Base-by-base conservation (phyloP, 2,797 vertebrate genomes). In the Coluber constrictor region DNA sequence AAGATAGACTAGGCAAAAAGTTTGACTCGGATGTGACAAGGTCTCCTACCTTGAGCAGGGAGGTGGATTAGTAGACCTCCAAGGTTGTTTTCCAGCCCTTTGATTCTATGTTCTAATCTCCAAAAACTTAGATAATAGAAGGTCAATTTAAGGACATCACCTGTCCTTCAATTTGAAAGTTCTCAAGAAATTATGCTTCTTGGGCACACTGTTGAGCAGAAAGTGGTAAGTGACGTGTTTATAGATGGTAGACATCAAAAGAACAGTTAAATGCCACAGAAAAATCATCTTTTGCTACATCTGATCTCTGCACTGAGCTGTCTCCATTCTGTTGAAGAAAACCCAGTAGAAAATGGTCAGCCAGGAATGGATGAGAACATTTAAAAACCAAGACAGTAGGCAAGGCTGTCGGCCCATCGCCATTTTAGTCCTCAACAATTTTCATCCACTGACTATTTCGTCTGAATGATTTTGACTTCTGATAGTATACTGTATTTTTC, bases 211-310 rank as follows among this genome's bases (percentile, higher is more conserved):
- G 90, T 16, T 5, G 93, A 74, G 25, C 11, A 57, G 61, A 57
- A 66, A 70, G 12, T 2, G 90, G 91, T 55, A 4, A 94, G 60
- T 83, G 61, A 54, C 93, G 8, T 1, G 66, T 32, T 74, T 74
- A 37, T 32, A 74, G n/a, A 74, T 37, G 66, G n/a, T 89, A 51
- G n/a, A 90, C 87, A 74, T 29, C 91, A 95, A 95, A 94, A 32
- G 94, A 61, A 0, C 32, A 86, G 5, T 93, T 93, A 90, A 95
- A 94, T 93, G 90, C 90, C 92, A 90, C 51, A 92, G 79, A 93
- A 86, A 95, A 95, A 96, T 95, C 0, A 0, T 47, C n/a, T 94
- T 94, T 92, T 94, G 91, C 51, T 91, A 91, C 94, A 96, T 92
- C 60, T 91, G 29, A 86, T 96, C 86, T 91, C 90, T 86, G 15